A percentile compares a stretch with the other conserved stretches of the same genome.
These are phyloP conservation scores for Tor tambroides DNA, from an alignment of 2,113 vertebrate genomes.

Conservation along the genomic window DNA sequence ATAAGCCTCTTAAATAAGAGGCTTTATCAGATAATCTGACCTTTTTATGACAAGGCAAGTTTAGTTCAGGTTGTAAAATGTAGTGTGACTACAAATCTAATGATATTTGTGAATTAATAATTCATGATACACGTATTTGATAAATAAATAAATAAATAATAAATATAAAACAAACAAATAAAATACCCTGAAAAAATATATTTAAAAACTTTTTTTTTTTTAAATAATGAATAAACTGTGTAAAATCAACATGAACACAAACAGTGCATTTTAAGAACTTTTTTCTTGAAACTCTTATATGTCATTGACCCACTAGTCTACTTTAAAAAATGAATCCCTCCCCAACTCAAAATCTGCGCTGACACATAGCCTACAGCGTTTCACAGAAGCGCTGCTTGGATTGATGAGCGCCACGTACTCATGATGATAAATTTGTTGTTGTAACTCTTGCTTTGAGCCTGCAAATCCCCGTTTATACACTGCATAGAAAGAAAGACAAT, in stretches of 20 bases:
- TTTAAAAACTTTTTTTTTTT: not conserved
- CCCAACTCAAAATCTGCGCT: not conserved
- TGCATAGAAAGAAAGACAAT: not conserved
- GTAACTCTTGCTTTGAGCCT: constrained; percentile 20
- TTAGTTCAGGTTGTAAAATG: not conserved
- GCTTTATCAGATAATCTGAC: not conserved
- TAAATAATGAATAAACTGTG: not conserved
- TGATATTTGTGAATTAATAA: not conserved
- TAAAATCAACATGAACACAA: not conserved
- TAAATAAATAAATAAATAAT: too few relatives aligned
- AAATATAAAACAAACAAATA: too few relatives aligned
- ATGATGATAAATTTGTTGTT: not conserved
- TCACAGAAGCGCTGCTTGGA: not conserved
- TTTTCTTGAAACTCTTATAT: not conserved
- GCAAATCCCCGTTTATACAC: constrained; percentile 7
- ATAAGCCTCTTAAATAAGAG: not conserved
- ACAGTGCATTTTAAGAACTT: not conserved
- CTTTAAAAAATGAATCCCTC: not conserved
- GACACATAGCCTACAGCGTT: not conserved
- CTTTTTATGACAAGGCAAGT: not conserved
- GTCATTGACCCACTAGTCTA: not conserved
- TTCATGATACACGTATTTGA: not conserved
- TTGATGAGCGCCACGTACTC: not conserved
- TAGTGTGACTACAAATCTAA: not conserved
- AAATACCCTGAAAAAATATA: not conserved